Conservation (phyloP, 2,888 invertebrate species). For the Diaphora mendica region DNA sequence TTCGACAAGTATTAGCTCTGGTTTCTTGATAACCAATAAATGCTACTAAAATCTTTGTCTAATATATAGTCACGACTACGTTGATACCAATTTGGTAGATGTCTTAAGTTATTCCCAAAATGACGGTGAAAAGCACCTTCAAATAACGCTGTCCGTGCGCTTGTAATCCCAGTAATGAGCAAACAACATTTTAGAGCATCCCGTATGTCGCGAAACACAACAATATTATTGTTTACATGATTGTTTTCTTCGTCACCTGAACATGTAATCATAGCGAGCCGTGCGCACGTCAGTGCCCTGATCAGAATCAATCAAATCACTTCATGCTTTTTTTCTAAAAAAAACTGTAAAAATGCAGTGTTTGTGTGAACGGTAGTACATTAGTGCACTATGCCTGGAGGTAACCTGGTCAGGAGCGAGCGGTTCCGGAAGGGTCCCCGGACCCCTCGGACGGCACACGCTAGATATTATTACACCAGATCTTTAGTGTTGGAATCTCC, state of each 20-base stretch:
- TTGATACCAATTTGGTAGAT: neutral
- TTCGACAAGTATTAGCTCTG: neutral
- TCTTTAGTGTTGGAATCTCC: conserved; percentile 67
- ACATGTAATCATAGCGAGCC: conserved; percentile 54
- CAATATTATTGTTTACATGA: conserved; percentile 81
- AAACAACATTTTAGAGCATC: conserved; percentile 56
- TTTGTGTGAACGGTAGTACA: conserved; percentile 54
- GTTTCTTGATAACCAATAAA: neutral
- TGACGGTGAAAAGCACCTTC: neutral
- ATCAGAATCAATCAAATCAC: conserved; percentile 43
- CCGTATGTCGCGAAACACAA: conserved; percentile 63
- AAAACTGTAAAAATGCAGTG: conserved; percentile 45
- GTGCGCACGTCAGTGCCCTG: conserved; percentile 62
- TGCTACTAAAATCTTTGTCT: neutral
- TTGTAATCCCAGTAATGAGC: conserved; percentile 26
- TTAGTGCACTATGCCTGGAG: conserved; percentile 72
- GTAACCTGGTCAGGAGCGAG: conserved; percentile 67
- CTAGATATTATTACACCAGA: conserved; percentile 74
- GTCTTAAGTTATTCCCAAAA: neutral
- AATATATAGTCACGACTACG: neutral
- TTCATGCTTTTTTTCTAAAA: conserved; percentile 28
- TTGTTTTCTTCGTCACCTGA: conserved; percentile 76
- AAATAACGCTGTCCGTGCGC: neutral
- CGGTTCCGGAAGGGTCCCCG: conserved; percentile 72
- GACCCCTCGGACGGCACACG: conserved; percentile 66